Conservation (phyloP, 1,140 invertebrate genomes). For the Batillaria attramentaria region DNA sequence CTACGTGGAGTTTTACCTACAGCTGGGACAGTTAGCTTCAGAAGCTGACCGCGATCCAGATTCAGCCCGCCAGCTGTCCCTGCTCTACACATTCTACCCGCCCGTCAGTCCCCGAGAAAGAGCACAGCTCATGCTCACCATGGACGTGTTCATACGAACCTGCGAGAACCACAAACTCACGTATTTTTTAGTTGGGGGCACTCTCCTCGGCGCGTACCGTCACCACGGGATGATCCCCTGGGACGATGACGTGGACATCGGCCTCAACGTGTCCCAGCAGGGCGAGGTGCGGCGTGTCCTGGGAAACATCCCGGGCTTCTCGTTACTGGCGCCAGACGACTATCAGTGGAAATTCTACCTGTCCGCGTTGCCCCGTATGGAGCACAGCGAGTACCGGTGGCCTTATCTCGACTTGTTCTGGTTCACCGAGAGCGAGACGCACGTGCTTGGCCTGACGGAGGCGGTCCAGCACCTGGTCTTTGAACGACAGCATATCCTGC, state of each 20-base stretch:
- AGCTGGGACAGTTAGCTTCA: background rate
- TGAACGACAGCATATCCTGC: slow-evolving; percentile 55
- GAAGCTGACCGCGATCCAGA: background rate
- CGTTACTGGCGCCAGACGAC: slow-evolving; percentile 29
- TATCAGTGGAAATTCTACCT: slow-evolving; percentile 60
- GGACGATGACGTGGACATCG: slow-evolving; percentile 66
- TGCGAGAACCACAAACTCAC: slow-evolving; percentile 47
- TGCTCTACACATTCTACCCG: slow-evolving; percentile 32
- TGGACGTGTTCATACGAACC: slow-evolving; percentile 40
- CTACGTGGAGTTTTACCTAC: slow-evolving; percentile 22
- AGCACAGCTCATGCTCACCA: slow-evolving; percentile 34
- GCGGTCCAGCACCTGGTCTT: slow-evolving; percentile 44
- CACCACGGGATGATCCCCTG: slow-evolving; percentile 63
- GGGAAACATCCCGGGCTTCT: slow-evolving; percentile 36
- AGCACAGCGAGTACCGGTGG: slow-evolving; percentile 50
- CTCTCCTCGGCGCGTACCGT: slow-evolving; percentile 54
- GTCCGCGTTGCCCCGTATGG: slow-evolving; percentile 31
- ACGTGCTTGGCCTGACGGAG: slow-evolving; percentile 58
- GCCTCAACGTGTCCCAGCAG: slow-evolving; percentile 51
- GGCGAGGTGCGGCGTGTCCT: slow-evolving; percentile 35
- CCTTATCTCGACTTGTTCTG: slow-evolving; percentile 67
- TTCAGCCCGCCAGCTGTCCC: slow-evolving; percentile 1
- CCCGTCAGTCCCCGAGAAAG: slow-evolving; percentile 33
- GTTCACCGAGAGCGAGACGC: slow-evolving; percentile 57
- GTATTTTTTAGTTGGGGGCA: slow-evolving; percentile 58